Percentiles rank a stretch among this genome's conserved stretches.
phyloP scores from a whole-genome alignment of 2,888 invertebrate genomes.

The Morpho achilles region DNA sequence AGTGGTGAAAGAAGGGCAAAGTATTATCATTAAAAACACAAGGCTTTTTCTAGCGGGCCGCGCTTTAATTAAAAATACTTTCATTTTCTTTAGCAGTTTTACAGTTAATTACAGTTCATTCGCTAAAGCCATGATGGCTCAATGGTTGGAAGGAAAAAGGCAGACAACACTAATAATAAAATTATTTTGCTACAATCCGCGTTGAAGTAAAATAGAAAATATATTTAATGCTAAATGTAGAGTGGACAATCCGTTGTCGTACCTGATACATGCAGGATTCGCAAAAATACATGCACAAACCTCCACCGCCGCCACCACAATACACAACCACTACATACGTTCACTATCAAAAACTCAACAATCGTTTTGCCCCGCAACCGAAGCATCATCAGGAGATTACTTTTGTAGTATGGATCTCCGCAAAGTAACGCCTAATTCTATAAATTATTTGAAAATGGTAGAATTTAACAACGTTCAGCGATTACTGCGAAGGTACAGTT shows the following conservation, averaged over 20 bases:
- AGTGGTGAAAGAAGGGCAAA: slow-evolving; percentile 35
- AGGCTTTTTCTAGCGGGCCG: slow-evolving; percentile 47
- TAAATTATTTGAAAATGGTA: not conserved
- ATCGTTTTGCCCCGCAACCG: no score
- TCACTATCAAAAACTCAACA: no score
- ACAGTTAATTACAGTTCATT: slow-evolving; percentile 62
- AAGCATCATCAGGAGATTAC: no score
- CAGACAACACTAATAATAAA: not conserved
- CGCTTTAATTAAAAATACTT: slow-evolving; percentile 65
- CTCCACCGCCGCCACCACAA: no score
- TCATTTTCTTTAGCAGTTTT: slow-evolving; percentile 54
- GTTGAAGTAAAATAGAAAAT: no score
- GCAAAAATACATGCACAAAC: no score
- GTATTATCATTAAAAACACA: slow-evolving; percentile 60
- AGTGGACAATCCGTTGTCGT: no score
- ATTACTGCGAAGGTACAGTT: not conserved
- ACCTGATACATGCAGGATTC: no score
- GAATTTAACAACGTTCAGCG: not conserved
- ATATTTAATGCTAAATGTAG: no score
- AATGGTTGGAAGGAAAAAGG: not conserved
- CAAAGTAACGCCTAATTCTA: no score
- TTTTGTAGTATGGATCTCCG: no score
- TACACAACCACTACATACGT: no score
- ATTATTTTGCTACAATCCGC: not conserved
- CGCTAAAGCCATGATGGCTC: slow-evolving; percentile 44